Evolutionary conservation across 2,797 vertebrate species (phyloP).

Genomic region (Siniperca obscura): DNA sequence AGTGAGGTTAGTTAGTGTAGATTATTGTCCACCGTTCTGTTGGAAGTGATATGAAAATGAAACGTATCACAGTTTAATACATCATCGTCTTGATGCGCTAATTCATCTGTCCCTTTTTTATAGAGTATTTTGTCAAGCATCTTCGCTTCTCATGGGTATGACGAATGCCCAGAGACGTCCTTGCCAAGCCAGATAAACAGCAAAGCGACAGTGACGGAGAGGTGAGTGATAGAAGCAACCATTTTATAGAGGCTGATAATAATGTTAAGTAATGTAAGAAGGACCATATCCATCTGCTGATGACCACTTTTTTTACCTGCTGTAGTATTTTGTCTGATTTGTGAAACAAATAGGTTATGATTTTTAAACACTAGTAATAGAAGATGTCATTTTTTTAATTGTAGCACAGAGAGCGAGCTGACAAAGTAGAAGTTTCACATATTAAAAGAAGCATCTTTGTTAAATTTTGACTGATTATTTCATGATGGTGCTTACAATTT

Average conservation of each 20-base stretch:
- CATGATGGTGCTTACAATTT: no score
- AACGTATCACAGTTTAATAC: neutral
- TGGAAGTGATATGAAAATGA: neutral
- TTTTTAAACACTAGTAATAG: no score
- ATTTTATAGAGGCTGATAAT: neutral
- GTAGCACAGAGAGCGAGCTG: neutral
- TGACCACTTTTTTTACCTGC: neutral
- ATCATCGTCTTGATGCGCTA: neutral
- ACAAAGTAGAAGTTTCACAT: neutral
- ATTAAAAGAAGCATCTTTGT: neutral
- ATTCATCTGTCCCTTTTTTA: slow-evolving; percentile 4
- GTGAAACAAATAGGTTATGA: neutral
- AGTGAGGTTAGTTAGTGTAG: slow-evolving; percentile 41
- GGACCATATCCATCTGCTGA: neutral
- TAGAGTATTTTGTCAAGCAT: slow-evolving; percentile 51
- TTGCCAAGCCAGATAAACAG: slow-evolving; percentile 67
- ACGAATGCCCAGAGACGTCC: slow-evolving; percentile 64
- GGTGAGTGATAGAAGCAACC: slow-evolving; percentile 47
- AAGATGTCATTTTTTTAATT: neutral
- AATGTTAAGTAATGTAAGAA: neutral
- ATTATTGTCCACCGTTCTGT: neutral
- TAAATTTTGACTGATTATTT: no score
- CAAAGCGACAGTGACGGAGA: slow-evolving; percentile 67
- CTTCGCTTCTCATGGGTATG: slow-evolving; percentile 57
- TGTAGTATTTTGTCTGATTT: neutral